These are phyloP conservation scores for Callosobruchus maculatus DNA, from an alignment of 2,888 invertebrate genomes.

Conservation along the genomic window DNA sequence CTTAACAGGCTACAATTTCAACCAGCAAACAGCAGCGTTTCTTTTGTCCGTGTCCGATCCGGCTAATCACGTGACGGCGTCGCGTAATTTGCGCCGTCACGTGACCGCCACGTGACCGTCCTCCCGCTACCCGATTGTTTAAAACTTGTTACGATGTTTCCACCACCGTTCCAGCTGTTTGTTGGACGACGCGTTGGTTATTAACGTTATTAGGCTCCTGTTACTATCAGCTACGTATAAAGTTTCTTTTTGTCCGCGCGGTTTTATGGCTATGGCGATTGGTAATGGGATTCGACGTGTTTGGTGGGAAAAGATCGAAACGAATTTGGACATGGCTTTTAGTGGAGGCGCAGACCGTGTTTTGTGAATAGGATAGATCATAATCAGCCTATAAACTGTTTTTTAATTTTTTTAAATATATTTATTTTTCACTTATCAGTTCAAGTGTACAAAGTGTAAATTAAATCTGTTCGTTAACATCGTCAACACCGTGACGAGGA, in stretches of 20 bases:
- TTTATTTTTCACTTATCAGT: too few relatives aligned
- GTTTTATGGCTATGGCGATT: background rate
- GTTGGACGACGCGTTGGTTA: constrained; percentile 13
- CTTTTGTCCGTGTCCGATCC: background rate
- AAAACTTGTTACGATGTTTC: constrained; percentile 44
- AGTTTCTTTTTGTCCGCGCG: background rate
- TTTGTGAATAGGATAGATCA: too few relatives aligned
- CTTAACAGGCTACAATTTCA: background rate
- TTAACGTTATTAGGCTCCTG: background rate
- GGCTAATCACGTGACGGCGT: constrained; percentile 19
- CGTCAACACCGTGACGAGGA: too few relatives aligned
- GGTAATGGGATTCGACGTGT: background rate
- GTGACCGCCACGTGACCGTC: constrained; percentile 43
- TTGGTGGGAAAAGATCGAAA: background rate
- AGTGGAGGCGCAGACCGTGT: too few relatives aligned
- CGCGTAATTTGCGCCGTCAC: constrained; percentile 47
- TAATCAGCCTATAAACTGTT: too few relatives aligned
- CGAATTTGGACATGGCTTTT: background rate
- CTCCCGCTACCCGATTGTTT: constrained; percentile 38
- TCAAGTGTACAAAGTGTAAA: too few relatives aligned
- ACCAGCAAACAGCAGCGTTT: background rate
- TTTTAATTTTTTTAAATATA: too few relatives aligned
- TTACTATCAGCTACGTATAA: background rate
- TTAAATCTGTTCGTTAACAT: too few relatives aligned
- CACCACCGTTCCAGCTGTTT: background rate